Evolutionary conservation across 2,797 vertebrate genomes (phyloP).

Genomic region (Ataeniobius toweri): DNA sequence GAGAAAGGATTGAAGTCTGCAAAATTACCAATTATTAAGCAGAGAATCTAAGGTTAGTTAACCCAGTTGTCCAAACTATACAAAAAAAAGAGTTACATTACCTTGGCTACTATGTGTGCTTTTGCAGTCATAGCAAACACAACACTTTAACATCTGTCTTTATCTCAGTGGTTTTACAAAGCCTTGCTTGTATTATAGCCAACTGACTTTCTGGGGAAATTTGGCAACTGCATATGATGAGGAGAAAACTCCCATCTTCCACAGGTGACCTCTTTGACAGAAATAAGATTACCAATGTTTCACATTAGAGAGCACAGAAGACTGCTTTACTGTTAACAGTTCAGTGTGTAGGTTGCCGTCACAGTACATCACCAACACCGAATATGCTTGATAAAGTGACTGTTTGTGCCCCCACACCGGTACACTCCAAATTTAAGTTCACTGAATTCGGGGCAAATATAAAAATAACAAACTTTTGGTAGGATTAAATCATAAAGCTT

Average conservation of each 20-base stretch:
- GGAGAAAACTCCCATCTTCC: background rate
- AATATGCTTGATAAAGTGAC: background rate
- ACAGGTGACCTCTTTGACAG: background rate
- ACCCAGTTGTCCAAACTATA: background rate
- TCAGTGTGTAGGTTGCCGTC: background rate
- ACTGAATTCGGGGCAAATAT: background rate
- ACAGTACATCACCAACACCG: background rate
- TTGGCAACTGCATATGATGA: background rate
- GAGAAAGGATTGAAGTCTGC: background rate
- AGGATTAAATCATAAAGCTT: background rate
- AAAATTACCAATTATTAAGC: background rate
- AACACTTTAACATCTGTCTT: background rate
- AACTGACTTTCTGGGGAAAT: conserved; percentile 1
- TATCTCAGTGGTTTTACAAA: conserved; percentile 4
- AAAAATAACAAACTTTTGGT: background rate
- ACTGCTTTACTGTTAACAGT: background rate
- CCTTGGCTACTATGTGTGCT: background rate
- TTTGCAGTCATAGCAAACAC: background rate
- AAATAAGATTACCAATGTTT: background rate
- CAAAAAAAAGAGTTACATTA: background rate
- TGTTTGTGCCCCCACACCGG: background rate
- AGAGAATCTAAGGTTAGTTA: background rate
- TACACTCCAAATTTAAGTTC: background rate
- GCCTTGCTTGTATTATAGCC: background rate
- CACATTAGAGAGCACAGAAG: background rate